Conservation (phyloP, 2,888 invertebrate species). For the Epiblema foenella region DNA sequence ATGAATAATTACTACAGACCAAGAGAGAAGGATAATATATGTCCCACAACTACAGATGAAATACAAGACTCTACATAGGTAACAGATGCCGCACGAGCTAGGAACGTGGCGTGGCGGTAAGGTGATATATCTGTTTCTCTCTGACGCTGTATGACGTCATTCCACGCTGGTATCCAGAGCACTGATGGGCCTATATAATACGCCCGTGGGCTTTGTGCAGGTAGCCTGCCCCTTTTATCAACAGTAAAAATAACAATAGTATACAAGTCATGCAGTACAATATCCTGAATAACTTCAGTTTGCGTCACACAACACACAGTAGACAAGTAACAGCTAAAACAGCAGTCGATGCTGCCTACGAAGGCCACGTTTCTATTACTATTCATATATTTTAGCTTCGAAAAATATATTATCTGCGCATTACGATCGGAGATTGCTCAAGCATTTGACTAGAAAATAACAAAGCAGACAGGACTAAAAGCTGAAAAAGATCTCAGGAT, state of each 20-base stretch:
- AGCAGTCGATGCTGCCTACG: conserved; percentile 47
- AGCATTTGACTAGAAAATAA: conserved; percentile 42
- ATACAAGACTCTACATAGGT: no score
- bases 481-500: conserved; percentile 10
- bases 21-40: neutral
- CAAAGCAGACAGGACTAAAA: conserved; percentile 22
- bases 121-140: no score
- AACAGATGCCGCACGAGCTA: no score
- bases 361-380: conserved; percentile 59
- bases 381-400: conserved; percentile 58
- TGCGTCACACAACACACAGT: conserved; percentile 3
- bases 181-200: no score
- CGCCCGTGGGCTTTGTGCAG: neutral
- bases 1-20: neutral
- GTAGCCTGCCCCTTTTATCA: neutral
- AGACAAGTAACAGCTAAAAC: conserved; percentile 33
- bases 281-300: neutral
- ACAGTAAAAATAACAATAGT: neutral
- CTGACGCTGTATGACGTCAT: no score
- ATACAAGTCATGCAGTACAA: neutral
- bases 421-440: conserved; percentile 43
- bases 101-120: no score
- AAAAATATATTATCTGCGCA: conserved; percentile 52
- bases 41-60: no score
- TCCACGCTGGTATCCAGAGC: no score